phyloP scores from a whole-genome alignment of 2,888 invertebrate species.

The Stegana nigrithorax region DNA sequence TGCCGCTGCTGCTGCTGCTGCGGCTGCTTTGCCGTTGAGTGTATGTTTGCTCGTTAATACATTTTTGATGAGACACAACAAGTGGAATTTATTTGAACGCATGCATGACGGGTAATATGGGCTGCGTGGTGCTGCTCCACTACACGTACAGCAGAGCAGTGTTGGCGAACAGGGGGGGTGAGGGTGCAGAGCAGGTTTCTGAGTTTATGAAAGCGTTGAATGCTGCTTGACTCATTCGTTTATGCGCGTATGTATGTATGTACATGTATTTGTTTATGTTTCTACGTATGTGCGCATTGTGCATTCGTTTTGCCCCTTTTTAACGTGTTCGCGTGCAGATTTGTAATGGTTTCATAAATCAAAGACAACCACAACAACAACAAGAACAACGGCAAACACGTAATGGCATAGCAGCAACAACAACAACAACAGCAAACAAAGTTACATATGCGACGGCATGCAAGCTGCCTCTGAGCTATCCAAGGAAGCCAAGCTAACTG shows the following conservation, averaged over 20 bases:
- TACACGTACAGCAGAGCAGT: too few relatives aligned
- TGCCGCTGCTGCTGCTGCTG: slow-evolving; percentile 6
- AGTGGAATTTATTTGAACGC: slow-evolving; percentile 37
- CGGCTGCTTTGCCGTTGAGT: background rate
- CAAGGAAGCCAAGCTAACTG: background rate
- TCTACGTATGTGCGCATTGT: background rate
- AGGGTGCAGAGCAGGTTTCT: too few relatives aligned
- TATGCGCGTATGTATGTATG: background rate
- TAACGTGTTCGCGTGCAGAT: background rate
- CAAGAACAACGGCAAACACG: too few relatives aligned
- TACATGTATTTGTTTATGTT: background rate
- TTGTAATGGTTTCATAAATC: slow-evolving; percentile 18
- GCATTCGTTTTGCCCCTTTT: background rate
- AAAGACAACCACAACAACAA: slow-evolving; percentile 11
- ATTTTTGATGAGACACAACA: slow-evolving; percentile 64
- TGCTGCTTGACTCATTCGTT: background rate
- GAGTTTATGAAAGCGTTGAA: background rate
- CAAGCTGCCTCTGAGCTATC: background rate
- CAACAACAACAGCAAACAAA: too few relatives aligned
- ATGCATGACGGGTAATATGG: slow-evolving; percentile 37
- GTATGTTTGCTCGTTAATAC: slow-evolving; percentile 62
- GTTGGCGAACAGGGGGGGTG: slow-evolving; percentile 1
- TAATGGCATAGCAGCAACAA: background rate
- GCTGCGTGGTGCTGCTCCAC: slow-evolving; percentile 24
- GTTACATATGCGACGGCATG: too few relatives aligned